Evolutionary conservation across 2,888 invertebrate species (phyloP).

Genomic region (Branchipolynoe longqiensis): DNA sequence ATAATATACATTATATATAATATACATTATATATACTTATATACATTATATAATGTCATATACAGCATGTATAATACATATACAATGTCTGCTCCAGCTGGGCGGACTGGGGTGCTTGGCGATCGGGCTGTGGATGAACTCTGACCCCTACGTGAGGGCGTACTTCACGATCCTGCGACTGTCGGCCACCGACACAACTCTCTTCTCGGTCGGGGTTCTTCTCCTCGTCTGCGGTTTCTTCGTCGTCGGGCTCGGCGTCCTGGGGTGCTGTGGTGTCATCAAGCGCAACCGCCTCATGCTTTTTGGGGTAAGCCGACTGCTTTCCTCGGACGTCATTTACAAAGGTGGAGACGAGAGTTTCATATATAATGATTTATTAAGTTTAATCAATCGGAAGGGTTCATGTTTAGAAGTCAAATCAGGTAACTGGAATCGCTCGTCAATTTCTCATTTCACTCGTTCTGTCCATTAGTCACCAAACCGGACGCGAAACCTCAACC

Average conservation of each 20-base stretch:
- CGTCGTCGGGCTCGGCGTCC: slow-evolving; percentile 61
- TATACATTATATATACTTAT: background rate
- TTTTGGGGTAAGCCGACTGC: slow-evolving; percentile 54
- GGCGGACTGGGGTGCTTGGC: slow-evolving; percentile 65
- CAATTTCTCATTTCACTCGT: too few species aligned
- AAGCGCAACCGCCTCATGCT: slow-evolving; percentile 55
- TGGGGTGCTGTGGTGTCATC: slow-evolving; percentile 61
- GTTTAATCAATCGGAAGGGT: too few species aligned
- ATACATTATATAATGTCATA: background rate
- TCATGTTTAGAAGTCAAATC: too few species aligned
- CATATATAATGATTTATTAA: too few species aligned
- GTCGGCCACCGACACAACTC: slow-evolving; percentile 60
- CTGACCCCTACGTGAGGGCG: slow-evolving; percentile 64
- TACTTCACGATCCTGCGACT: slow-evolving; percentile 66
- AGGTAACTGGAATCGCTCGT: too few species aligned
- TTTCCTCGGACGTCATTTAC: too few species aligned
- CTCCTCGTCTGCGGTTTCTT: slow-evolving; percentile 65
- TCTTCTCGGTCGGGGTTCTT: slow-evolving; percentile 62
- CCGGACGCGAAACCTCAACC: too few species aligned
- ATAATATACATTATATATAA: too few species aligned
- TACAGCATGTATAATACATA: background rate
- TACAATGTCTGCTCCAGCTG: slow-evolving; percentile 50
- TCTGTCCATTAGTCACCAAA: too few species aligned
- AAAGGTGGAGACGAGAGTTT: too few species aligned
- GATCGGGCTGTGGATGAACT: slow-evolving; percentile 67